Base-by-base conservation (phyloP, 2,113 vertebrate species). In the Paralichthys olivaceus region DNA sequence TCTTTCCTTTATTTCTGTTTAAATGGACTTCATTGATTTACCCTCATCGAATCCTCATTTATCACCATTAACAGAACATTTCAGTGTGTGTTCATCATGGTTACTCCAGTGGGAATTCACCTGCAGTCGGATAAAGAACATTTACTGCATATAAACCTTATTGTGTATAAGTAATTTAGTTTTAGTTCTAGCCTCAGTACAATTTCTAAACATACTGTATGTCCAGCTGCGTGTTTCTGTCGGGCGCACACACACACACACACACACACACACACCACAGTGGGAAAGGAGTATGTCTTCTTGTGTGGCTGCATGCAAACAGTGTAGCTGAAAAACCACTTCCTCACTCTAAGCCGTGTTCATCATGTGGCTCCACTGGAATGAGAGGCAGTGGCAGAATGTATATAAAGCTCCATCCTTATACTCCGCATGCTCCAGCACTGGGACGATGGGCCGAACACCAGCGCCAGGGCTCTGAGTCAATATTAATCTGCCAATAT, bases 401-500 rank as follows among this genome's bases (percentile, higher is more conserved):
- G 74, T 83, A 70, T 81, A 87, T 87, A 65, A 89, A 85, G 57
- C 60, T 53, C 75, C 69, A 60, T 84, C 86, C 76, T 84, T 59
- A 76, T 84, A 75, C 58, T 65, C 65, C 69, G 68, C 79, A 80
- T 84, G 72, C 72, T 83, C 55, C 77, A 70, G 79, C 69, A 80
- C 74, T 81, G 84, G 71, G 62, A 57, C 81, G 79, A 78, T 84
- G 58, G 74, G 76, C 72, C 70, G 5, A 81, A 69, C 81, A 87
- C 76, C 82, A 80, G 79, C 47, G 72, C 49, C 76, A 73, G 57
- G 78, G 55, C 82, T 84, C 85, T 64, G 60, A 89, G 81, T 92
- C 86, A 89, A 91, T 91, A 91, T 85, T 89, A 85, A 90, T 92
- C 86, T 91, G 80, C 77, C 83, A 83, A 80, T 90, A 82, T 90